Base-by-base conservation (phyloP, 2,888 invertebrate species). In the Nemoura dubitans region DNA sequence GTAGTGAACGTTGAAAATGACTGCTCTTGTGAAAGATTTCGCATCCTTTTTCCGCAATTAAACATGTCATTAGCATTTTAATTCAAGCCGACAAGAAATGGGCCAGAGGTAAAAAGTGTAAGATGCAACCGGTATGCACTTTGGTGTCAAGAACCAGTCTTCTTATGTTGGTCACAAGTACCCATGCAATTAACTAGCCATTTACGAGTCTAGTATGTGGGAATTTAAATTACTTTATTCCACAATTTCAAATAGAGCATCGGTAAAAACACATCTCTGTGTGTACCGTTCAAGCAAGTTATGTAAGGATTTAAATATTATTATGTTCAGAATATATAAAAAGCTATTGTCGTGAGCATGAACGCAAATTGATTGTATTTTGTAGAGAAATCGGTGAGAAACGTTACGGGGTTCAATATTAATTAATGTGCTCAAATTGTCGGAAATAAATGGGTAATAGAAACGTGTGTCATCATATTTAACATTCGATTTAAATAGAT, bases 41-140 rank as follows among this genome's bases (percentile, higher is more conserved):
- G 59, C 59, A 59, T 59, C 59, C 59, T 59, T 59, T 36, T 59
- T 59, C 59, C 59, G 59, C 59, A 21, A 59, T 59, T 59, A 59
- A 59, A 59, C 2, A 59, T 1, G 21, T 1, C 59, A 59, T 59
- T 59, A 59, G 59, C 59, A 59, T 59, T 59, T 21, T 59, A 2
- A 7, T 59, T 59, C 21, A 21, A 21, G 59, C 59, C 59, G 59
- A 59, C 59, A 59, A 59, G 14, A 59, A 59, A 59, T 59, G 1
- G 2, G 1, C 14, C 6, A 10, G 59, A 10, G 59, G 59, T 21
- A 21, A 59, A 59, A 14, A 1, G 59, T 59, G 59, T 59, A 21
- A 59, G 59, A 59, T 59, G 59, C 59, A 59, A 14, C 14, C 59
- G 14, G 16, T 10, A 14, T 59, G 59, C 59, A 59, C 59, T 59